Evolutionary conservation across 1,140 invertebrate genomes (phyloP), one percentile per base, ranked within the genome.

Genomic region (Diorhabda sublineata): DNA sequence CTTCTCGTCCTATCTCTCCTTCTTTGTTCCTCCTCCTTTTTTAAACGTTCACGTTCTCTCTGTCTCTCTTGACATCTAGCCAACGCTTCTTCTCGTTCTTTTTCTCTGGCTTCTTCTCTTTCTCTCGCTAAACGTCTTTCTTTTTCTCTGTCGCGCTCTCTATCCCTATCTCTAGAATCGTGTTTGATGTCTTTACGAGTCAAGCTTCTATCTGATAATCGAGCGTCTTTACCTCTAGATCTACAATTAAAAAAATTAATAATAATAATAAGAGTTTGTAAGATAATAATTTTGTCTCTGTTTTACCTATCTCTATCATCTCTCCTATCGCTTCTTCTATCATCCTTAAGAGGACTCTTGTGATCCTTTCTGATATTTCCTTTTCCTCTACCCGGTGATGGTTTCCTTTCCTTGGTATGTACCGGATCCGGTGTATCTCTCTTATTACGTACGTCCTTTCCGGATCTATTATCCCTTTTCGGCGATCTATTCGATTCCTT

Each of bases 41-140:
- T 66, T 70, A 85, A 79, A 68, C 88, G 82, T 71, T 89, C 88
- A 4, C 88, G 81, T 67, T 88, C 88, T 66, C 88, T 82, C 69
- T 86, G 85, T 5, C 85, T 79, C 68, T 86, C 85, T 73, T 86
- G 84, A 69, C 84, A 83, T 45, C 86, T 79, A 0, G 84, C 85
- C 67, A 86, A 75, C 0, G 84, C 84, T 69, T 86, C 85, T 79
- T 88, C 83, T 73, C 85, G 79, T 73, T 86, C 85, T 73, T 85
- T 86, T 69, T 87, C 83, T 11, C 84, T 74, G 2, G 84, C 83
- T 0, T 84, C 82, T 71, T 85, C 84, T 3, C 83, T 76, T 66
- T 81, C 80, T 6, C 84, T 76, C 8, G 83, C 80, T 42, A 81
- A 69, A 6, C 82, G 70, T 56, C 80, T 70, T 62, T 81, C 81